Base-by-base conservation (phyloP, 2,113 vertebrate genomes). In the Halcyon senegalensis region DNA sequence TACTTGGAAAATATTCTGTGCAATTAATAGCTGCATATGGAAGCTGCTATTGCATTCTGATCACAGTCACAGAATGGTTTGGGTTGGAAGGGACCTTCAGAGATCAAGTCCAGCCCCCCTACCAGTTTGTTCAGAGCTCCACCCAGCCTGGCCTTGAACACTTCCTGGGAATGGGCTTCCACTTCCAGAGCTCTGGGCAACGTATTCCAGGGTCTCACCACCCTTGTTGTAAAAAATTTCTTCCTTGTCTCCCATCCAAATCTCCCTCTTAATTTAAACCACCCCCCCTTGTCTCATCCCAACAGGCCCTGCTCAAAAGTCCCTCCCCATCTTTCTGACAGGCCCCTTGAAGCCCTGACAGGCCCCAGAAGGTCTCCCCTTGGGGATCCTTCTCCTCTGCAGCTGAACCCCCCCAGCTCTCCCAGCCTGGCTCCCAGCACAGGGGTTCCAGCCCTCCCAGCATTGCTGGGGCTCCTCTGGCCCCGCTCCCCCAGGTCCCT, bases 21-120 rank as follows among this genome's bases (percentile, higher is more conserved):
- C 24, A 59, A 14, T 63, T 48, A 75, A 37, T 8, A 64, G 6
- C 70, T 35, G 83, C 35, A 12, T 27, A 11, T 28, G 58, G 53
- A 86, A 93, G 41, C 37, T 91, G 53, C 77, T 70, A 7, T 48
- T 28, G 68, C 60, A 77, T 94, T 90, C 30, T 77, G 33, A 75
- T 48, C 24, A 11, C 5, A 53, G 51, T 60, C 33, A 31, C 5
- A 17, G 46, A 30, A 3, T 25, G 25, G 48, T 51, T 68, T 56
- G 58, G 2, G 16, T 16, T 3, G 44, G 25, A 43, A 87, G n/a
- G 41, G 20, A 27, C 68, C 19, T 5, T 8, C 12, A 25, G 8
- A 80, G 7, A 2, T 1, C 16, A 7, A 2, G 9, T 33, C 41
- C 21, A n/a, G 10, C 3, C 7, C 7, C 13, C 23, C 19, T 18